Base-by-base conservation (phyloP, 2,888 invertebrate genomes). In the Theretra japonica region DNA sequence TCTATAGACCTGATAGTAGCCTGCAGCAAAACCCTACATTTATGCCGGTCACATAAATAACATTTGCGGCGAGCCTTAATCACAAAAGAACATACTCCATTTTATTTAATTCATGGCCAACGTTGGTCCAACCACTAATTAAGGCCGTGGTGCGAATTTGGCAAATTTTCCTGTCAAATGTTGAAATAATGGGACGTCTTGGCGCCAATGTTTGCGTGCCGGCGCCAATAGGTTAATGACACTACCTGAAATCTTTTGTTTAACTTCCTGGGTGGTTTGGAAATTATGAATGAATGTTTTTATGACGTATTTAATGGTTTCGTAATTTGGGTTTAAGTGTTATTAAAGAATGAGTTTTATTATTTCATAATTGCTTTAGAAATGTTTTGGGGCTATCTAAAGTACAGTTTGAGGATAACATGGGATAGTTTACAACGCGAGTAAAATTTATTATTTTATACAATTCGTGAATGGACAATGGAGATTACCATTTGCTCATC, bases 231-330 rank as follows among this genome's bases (percentile, higher is more conserved):
- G 25, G n/a, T 21, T 72, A 70, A 65, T 57, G 41, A 68, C 65
- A 41, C 58, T 72, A 72, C 69, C 71, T 72, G 62, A 57, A 30
- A n/a, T 28, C 48, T 21, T 60, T 69, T 62, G 62, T 62, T 62
- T 59, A 23, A 58, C 70, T 70, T 70, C 65, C 65, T 72, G 70
- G 70, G 72, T 72, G 72, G 72, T 65, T 72, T 56, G 33, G 21
- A 68, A 71, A 60, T 19, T 72, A 70, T 72, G 72, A 72, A 72
- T 72, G 72, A 65, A 72, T 21, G 3, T 57, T 41, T 60, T 70
- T 70, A 57, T 23, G 17, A 25, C 21, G 33, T n/a, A 58, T 28
- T 28, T 60, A 48, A 70, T 17, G 41, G 15, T 15, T 50, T 50
- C 4, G 28, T 70, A 60, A 53, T 30, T 60, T 53, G 30, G 33